Evolutionary conservation across 2,113 vertebrate species (phyloP).

Genomic region (sheep (Ovis aries)): ARS-UI_Ramb_v3.0 NC_056055.1:3934501-3935000

Average conservation of each 20-base stretch:
- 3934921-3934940: neutral
- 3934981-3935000: neutral
- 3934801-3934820: neutral
- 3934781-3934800: neutral
- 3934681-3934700: neutral
- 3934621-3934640: neutral
- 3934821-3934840: neutral
- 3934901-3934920: neutral
- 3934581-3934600: neutral
- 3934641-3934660: neutral
- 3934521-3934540: neutral
- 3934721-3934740: neutral
- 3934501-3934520: neutral
- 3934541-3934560: neutral
- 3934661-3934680: neutral
- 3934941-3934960: neutral
- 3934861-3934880: neutral
- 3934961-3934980: neutral
- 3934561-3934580: neutral
- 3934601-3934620: no score
- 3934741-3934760: neutral
- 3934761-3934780: conserved; percentile 19
- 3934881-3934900: neutral
- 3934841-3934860: neutral
- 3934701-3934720: neutral